Evolutionary conservation across 2,797 vertebrate species (phyloP).

Genomic region (Pyrocephalus nanus): DNA sequence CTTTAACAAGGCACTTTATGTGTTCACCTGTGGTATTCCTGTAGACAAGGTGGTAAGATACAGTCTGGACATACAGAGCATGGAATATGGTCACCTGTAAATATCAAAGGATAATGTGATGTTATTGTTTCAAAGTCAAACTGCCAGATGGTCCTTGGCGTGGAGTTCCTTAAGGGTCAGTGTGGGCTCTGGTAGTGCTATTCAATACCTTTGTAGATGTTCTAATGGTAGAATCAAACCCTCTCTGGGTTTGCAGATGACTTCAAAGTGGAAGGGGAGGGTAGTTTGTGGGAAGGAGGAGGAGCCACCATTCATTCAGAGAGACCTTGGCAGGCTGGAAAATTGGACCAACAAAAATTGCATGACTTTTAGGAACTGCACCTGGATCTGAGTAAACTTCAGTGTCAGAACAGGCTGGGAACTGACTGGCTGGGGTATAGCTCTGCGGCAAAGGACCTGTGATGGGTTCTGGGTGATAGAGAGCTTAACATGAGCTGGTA

Average conservation of each 20-base stretch:
- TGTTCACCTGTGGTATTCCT: background rate
- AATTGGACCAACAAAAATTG: background rate
- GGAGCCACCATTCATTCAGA: background rate
- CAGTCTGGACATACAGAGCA: accelerated
- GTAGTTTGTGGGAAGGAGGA: background rate
- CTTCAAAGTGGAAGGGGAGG: background rate
- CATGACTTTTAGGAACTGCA: background rate
- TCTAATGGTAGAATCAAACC: background rate
- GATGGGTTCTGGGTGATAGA: background rate
- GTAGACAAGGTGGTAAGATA: background rate
- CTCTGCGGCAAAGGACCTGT: background rate
- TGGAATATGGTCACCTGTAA: background rate
- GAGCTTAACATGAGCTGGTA: background rate
- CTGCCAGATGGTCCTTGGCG: background rate
- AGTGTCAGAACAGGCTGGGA: background rate
- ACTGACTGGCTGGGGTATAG: background rate
- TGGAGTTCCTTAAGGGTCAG: background rate
- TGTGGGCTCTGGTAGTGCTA: background rate
- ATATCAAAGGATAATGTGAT: background rate
- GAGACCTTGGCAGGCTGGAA: background rate
- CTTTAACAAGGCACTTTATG: background rate
- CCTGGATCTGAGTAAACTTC: background rate
- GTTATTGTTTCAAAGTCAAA: background rate
- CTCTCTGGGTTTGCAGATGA: background rate
- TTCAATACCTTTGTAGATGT: background rate